phyloP scores from a whole-genome alignment of 2,113 vertebrate genomes.

The Entelurus aequoreus region DNA sequence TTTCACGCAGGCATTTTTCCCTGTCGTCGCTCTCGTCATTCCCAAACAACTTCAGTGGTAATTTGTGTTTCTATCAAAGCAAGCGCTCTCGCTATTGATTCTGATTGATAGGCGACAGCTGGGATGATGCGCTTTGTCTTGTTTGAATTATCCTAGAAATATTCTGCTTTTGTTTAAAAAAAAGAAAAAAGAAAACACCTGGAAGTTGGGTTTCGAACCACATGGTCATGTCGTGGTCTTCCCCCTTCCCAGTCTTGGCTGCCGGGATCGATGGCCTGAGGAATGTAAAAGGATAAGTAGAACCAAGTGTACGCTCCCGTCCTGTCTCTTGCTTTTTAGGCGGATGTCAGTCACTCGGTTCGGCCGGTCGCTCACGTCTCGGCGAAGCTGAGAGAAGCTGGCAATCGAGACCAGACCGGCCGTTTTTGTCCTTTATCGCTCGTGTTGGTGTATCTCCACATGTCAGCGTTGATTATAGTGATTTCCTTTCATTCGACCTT shows the following conservation, averaged over 20 bases:
- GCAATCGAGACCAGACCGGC: constrained; percentile 40
- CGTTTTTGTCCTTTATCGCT: constrained; percentile 33
- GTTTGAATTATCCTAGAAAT: not conserved
- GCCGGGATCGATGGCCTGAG: constrained; percentile 30
- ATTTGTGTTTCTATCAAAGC: not conserved
- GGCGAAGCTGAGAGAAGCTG: constrained; percentile 36
- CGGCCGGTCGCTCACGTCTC: constrained; percentile 10
- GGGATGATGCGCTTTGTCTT: not conserved
- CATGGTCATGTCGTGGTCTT: constrained; percentile 23
- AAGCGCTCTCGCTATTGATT: not conserved
- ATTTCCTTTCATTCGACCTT: constrained; percentile 53
- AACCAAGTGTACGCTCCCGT: constrained; percentile 31
- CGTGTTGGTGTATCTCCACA: constrained; percentile 20
- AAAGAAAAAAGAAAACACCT: too few relatives aligned
- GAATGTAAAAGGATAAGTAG: constrained; percentile 34
- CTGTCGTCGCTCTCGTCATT: not conserved
- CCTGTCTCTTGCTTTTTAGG: constrained; percentile 44
- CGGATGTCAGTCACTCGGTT: constrained; percentile 35
- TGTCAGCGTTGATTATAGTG: constrained; percentile 53
- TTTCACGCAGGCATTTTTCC: not conserved
- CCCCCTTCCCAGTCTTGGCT: constrained; percentile 13
- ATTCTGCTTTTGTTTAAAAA: not conserved
- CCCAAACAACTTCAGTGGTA: not conserved
- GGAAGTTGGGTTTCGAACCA: constrained; percentile 14
- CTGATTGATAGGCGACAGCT: not conserved